phyloP scores from a whole-genome alignment of 2,113 vertebrate species.

The Speoplatyrhinus poulsoni region DNA sequence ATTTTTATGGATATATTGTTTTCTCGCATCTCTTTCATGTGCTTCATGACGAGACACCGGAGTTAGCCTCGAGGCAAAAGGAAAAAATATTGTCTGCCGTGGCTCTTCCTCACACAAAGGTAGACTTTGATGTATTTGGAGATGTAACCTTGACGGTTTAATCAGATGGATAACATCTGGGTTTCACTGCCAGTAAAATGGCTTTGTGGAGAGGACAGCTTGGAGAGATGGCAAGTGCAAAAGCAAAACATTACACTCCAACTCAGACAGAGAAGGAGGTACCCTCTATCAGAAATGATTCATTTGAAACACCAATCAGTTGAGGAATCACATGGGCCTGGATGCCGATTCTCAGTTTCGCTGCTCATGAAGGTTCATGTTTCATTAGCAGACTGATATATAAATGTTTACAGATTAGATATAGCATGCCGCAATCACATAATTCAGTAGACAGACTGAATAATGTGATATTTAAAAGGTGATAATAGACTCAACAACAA shows the following conservation, averaged over 20 bases:
- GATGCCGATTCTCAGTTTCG: not conserved
- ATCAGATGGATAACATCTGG: conserved; percentile 74
- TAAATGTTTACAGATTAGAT: no score
- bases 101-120: conserved; percentile 41
- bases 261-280: conserved; percentile 40
- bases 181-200: conserved; percentile 64
- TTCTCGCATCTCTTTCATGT: conserved; percentile 35
- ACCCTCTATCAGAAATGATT: conserved; percentile 37
- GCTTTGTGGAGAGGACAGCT: conserved; percentile 55
- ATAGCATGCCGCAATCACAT: no score
- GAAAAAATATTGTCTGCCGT: conserved; percentile 53
- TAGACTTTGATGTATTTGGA: conserved; percentile 68
- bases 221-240: conserved; percentile 32
- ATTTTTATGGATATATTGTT: conserved; percentile 12
- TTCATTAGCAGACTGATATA: not conserved
- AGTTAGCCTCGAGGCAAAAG: conserved; percentile 38
- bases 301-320: conserved; percentile 9
- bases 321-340: not conserved
- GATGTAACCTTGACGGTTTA: conserved; percentile 71
- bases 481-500: no score
- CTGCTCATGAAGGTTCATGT: not conserved
- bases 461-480: no score
- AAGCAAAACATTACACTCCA: conserved; percentile 56
- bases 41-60: conserved; percentile 32
- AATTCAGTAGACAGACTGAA: no score